These are phyloP conservation scores for Parotocinclus haroldoi DNA, from an alignment of 2,797 vertebrate species.

Conservation along the genomic window DNA sequence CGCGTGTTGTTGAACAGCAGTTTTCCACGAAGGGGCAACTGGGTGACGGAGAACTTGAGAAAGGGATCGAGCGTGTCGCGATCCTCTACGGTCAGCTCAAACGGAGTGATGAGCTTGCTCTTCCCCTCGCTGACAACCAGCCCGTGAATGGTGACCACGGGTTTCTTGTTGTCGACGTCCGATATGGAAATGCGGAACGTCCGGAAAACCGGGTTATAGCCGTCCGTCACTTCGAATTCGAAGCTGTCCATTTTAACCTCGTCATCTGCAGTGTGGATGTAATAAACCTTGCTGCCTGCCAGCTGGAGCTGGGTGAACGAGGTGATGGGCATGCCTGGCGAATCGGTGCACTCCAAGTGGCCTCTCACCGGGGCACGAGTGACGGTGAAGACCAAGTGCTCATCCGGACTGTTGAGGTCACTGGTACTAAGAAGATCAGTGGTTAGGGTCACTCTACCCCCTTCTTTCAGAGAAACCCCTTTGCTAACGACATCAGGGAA, in stretches of 20 bases:
- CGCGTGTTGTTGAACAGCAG: constrained; percentile 83
- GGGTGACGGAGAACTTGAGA: constrained; percentile 86
- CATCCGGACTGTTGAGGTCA: constrained; percentile 93
- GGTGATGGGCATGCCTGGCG: constrained; percentile 78
- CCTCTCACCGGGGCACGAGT: constrained; percentile 87
- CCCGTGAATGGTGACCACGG: constrained; percentile 83
- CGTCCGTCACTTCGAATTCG: constrained; percentile 95
- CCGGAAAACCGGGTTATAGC: constrained; percentile 91
- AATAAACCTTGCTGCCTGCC: constrained; percentile 93
- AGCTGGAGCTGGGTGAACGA: constrained; percentile 92
- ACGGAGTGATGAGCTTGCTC: constrained; percentile 90
- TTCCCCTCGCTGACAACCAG: constrained; percentile 83
- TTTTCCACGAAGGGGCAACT: constrained; percentile 84
- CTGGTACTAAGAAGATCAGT: constrained; percentile 94
- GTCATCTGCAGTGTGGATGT: constrained; percentile 91
- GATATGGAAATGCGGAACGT: constrained; percentile 92
- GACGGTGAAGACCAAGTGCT: constrained; percentile 90
- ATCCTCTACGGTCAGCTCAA: constrained; percentile 91
- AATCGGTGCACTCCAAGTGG: constrained; percentile 90
- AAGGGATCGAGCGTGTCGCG: constrained; percentile 83
- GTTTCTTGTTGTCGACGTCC: constrained; percentile 95
- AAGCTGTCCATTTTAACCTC: constrained; percentile 97
- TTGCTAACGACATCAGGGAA: constrained; percentile 93
- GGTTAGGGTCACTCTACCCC: constrained; percentile 87
- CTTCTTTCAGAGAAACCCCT: constrained; percentile 93